Conservation (phyloP, 2,797 vertebrate genomes). For the Chelon labrosus region DNA sequence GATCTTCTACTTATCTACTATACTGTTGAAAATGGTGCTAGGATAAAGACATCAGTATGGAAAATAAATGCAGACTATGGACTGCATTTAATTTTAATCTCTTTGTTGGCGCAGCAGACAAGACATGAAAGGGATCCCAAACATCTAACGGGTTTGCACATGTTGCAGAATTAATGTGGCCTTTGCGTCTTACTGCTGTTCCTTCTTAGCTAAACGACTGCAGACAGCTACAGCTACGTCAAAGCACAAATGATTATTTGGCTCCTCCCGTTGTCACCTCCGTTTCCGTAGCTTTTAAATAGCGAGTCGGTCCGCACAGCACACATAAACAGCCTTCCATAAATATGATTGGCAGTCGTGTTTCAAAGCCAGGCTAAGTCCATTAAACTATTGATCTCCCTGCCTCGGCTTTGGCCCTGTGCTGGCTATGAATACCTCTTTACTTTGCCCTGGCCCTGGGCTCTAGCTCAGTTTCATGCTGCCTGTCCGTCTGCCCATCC, state of each 20-base stretch:
- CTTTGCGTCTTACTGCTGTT: conserved; percentile 47
- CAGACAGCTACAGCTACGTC: conserved; percentile 59
- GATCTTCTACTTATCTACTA: no score
- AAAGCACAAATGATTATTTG: conserved; percentile 63
- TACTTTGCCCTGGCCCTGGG: conserved; percentile 69
- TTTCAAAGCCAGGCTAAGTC: conserved; percentile 88
- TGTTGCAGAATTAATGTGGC: conserved; percentile 33
- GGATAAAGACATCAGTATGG: neutral
- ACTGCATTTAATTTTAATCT: conserved; percentile 17
- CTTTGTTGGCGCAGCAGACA: conserved; percentile 11
- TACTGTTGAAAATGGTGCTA: conserved; percentile 9
- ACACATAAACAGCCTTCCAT: conserved; percentile 82
- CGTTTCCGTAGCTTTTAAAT: conserved; percentile 74
- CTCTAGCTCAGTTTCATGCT: conserved; percentile 59
- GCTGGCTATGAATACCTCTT: conserved; percentile 75
- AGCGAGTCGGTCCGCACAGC: conserved; percentile 73
- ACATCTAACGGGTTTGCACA: conserved; percentile 12
- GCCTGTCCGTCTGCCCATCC: conserved; percentile 51
- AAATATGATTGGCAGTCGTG: conserved; percentile 87
- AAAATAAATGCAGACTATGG: neutral
- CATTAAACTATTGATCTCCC: conserved; percentile 87
- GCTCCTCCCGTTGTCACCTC: conserved; percentile 39
- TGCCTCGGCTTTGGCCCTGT: conserved; percentile 67
- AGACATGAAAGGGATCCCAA: conserved; percentile 9
- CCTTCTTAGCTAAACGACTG: conserved; percentile 52